Percentiles rank a stretch among this genome's conserved stretches.
Conservation (phyloP, 2,888 invertebrate genomes). For the Oconnorella tubifera region DNA sequence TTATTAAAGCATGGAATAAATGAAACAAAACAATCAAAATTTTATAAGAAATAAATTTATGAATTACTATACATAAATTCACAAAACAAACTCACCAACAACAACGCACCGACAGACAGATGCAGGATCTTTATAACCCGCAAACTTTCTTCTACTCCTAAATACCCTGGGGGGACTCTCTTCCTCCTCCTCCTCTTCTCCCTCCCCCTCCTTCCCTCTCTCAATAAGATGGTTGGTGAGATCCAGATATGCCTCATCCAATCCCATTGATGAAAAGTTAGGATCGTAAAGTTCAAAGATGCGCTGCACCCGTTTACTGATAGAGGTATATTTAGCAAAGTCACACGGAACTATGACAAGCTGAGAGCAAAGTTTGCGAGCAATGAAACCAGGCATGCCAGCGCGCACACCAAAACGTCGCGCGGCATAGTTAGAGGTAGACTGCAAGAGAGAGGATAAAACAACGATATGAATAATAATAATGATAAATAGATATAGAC, state of each 20-base stretch:
- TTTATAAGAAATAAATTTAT: too few relatives aligned
- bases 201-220: conserved; percentile 12
- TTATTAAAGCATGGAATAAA: too few relatives aligned
- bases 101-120: neutral
- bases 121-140: conserved; percentile 1
- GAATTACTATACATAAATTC: too few relatives aligned
- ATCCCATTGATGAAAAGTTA: conserved; percentile 58
- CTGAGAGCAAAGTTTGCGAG: conserved; percentile 62
- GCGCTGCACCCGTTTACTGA: conserved; percentile 54
- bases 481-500: neutral
- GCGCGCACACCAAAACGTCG: conserved; percentile 63
- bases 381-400: conserved; percentile 66
- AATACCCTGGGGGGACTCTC: too few relatives aligned
- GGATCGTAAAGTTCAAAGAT: conserved; percentile 61
- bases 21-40: too few relatives aligned
- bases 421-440: conserved; percentile 64
- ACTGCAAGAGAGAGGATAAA: conserved; percentile 47
- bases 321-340: conserved; percentile 59
- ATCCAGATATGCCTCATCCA: conserved; percentile 64
- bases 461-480: neutral
- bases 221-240: conserved; percentile 57
- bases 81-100: too few relatives aligned
- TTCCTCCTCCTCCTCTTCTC: conserved; percentile 29
- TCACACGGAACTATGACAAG: conserved; percentile 60
- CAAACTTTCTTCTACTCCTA: too few relatives aligned